Conservation (phyloP, 1,140 invertebrate species). For the Helicoverpa armigera region DNA sequence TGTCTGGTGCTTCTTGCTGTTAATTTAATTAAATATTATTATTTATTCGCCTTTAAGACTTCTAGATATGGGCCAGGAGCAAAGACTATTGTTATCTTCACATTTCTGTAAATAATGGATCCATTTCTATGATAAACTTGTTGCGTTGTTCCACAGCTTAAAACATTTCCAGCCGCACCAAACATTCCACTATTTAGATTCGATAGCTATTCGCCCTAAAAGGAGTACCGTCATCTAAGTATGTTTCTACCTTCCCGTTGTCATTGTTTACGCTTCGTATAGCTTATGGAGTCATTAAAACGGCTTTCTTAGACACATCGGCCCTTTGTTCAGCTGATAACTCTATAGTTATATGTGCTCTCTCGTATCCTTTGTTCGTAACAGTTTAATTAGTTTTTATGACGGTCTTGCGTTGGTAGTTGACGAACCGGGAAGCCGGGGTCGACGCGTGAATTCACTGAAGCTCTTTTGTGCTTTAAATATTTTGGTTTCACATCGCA, state of each 20-base stretch:
- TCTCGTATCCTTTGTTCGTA: conserved; percentile 53
- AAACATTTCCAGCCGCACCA: background rate
- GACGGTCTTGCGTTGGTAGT: conserved; percentile 24
- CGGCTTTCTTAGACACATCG: conserved; percentile 51
- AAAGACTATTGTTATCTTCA: too few species aligned
- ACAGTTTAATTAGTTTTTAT: conserved; percentile 58
- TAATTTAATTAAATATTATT: background rate
- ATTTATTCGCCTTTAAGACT: too few species aligned
- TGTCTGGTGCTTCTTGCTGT: background rate
- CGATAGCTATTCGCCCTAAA: background rate
- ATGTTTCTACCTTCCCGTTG: conserved; percentile 48
- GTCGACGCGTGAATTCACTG: background rate
- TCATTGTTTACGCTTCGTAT: conserved; percentile 61
- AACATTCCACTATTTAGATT: background rate
- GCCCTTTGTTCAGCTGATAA: conserved; percentile 55
- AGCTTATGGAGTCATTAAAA: conserved; percentile 64
- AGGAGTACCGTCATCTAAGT: conserved; percentile 39
- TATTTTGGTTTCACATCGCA: too few species aligned
- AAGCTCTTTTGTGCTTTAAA: too few species aligned
- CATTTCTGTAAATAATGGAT: too few species aligned
- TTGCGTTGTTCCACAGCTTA: background rate
- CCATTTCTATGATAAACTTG: background rate
- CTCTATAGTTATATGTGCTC: conserved; percentile 49
- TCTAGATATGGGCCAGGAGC: too few species aligned
- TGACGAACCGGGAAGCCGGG: conserved; percentile 12